Evolutionary conservation across 2,113 vertebrate species (phyloP).

Genomic region (Talpa occidentalis): DNA sequence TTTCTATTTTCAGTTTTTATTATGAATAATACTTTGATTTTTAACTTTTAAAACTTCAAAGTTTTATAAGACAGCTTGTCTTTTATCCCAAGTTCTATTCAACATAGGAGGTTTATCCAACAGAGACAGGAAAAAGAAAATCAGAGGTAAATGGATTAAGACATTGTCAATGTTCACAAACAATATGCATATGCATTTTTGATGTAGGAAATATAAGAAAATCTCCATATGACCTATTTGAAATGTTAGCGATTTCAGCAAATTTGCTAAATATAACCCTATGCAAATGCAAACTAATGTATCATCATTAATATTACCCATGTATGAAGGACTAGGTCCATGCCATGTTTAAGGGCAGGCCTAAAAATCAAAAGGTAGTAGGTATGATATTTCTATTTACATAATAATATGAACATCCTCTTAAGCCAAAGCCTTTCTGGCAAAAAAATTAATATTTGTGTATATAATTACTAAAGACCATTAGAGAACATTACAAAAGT

Average conservation of each 20-base stretch:
- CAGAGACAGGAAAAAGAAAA: conserved; percentile 9
- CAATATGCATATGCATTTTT: not conserved
- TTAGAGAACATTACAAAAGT: not conserved
- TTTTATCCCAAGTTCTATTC: not conserved
- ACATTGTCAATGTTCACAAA: conserved; percentile 9
- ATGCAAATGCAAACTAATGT: not conserved
- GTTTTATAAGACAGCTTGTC: not conserved
- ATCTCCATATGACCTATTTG: not conserved
- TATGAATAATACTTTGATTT: conserved; percentile 35
- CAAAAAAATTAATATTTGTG: not conserved
- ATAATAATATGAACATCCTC: not conserved
- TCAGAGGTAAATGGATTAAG: not conserved
- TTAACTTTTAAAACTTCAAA: conserved; percentile 18
- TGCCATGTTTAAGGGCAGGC: not conserved
- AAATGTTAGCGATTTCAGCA: conserved; percentile 41
- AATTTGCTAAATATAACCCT: not conserved
- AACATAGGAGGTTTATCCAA: not conserved
- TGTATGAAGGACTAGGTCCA: not conserved
- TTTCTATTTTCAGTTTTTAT: not conserved
- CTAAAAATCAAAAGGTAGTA: not conserved
- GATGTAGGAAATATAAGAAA: not conserved
- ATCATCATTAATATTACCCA: not conserved
- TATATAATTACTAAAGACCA: not conserved
- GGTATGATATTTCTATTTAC: not conserved
- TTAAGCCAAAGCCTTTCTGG: conserved; percentile 11